Conservation (phyloP, 2,113 vertebrate species). For the Entelurus aequoreus region DNA sequence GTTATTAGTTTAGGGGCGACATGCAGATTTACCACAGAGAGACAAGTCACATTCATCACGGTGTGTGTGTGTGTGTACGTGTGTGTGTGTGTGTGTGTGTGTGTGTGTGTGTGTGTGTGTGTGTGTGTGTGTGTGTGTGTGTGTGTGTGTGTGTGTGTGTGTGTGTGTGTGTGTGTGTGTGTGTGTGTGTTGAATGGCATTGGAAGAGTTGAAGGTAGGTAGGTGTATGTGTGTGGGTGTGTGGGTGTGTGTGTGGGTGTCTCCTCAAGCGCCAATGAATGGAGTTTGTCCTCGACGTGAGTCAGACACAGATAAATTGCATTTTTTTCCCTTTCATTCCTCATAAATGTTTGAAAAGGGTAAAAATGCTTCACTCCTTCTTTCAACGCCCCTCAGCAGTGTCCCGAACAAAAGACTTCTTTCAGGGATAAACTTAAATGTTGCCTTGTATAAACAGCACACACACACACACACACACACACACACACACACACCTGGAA, state of each 20-base stretch:
- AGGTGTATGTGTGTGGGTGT: conserved; percentile 4
- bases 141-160: not conserved
- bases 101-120: conserved; percentile 9
- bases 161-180: conserved; percentile 18
- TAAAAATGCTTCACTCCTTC: conserved; percentile 36
- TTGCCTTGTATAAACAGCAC: conserved; percentile 18
- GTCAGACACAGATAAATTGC: conserved; percentile 41
- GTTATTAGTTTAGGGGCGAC: conserved; percentile 39
- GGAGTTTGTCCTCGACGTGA: conserved; percentile 54
- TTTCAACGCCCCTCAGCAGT: conserved; percentile 39
- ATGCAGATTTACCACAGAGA: conserved; percentile 23
- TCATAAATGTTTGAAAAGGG: conserved; percentile 52
- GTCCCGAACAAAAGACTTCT: conserved; percentile 45
- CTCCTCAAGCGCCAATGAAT: conserved; percentile 43
- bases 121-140: conserved; percentile 1
- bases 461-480: conserved; percentile 13
- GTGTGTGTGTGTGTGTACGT: not conserved
- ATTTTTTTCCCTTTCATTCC: conserved; percentile 36
- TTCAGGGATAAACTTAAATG: conserved; percentile 59
- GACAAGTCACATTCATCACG: conserved; percentile 24
- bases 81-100: conserved; percentile 3
- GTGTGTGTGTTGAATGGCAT: not conserved
- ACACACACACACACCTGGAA: not conserved
- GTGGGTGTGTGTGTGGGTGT: conserved; percentile 10
- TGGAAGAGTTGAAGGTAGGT: conserved; percentile 4